Evolutionary conservation across 2,113 vertebrate species (phyloP), one percentile per base, ranked within the genome.

Genomic region (Mohoua ochrocephala): DNA sequence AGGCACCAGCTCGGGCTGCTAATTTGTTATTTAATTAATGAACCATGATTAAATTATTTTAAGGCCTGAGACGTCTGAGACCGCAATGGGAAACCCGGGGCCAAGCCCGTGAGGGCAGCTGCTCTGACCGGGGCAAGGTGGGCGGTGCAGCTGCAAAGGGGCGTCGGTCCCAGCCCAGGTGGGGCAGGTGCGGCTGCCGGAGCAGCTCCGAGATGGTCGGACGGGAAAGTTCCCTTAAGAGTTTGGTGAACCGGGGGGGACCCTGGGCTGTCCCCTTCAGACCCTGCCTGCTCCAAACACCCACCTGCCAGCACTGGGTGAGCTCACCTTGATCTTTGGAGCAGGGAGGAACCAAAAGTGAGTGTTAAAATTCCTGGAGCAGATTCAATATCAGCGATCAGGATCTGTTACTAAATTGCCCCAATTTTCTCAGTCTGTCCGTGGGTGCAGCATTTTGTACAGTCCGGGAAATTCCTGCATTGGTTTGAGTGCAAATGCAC

Each of bases 341-440:
- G 68, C 67, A 7, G 15, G 22, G 11, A 54, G 39, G 39, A 31
- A 49, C 57, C 69, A 27, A 27, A 20, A 12, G 52, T 2, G 45
- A 50, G 45, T 0, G n/a, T 28, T 18, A 9, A 7, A 54, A 28
- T 20, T 39, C 24, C 41, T 10, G 20, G 41, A 19, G 69, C 28
- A n/a, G 59, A 8, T 27, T 23, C 41, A 3, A 0, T 7, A 10
- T 2, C 49, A 3, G 0, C 6, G n/a, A 28, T 28, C 11, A 3
- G 41, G 22, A 6, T 47, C n/a, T 23, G n/a, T 2, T 12, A 37
- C 9, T 8, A 2, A 41, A 23, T 3, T 8, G 28, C 59, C 28
- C n/a, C n/a, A 8, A 9, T 15, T 15, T 49, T 6, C 57, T 37
- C 57, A 3, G 27, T 17, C 57, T 23, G 27, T 4, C 47, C 2